Evolutionary conservation across 2,888 invertebrate genomes (phyloP), one percentile per base, ranked within the genome.

Genomic region (Mesopsocus fuscifrons): DNA sequence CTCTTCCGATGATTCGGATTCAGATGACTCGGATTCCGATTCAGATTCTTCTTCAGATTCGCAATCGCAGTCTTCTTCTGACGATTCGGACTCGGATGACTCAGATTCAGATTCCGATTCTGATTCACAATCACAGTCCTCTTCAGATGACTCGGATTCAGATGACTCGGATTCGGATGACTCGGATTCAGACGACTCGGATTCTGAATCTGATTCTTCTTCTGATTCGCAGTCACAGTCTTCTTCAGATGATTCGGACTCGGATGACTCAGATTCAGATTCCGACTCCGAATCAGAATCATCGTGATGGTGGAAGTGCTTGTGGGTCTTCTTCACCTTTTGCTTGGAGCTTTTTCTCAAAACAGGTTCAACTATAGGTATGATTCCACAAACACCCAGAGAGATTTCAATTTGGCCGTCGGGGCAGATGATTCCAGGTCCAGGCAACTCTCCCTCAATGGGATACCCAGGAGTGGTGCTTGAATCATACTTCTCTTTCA

Each of bases 1-100:
- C 34, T 6, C 8, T 34, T 34, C 34, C 8, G 34, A 34, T 9
- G 34, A 34, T 13, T 13, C 13, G 15, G 34, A 34, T 34, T 13
- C 13, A 17, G 34, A 34, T 34, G 34, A 34, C 18, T 34, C 34
- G 8, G 34, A 34, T 34, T 34, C 34, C 34, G 34, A 30, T 30
- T 9, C 9, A 30, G 30, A 34, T 13, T 34, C 34, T 34, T 34
- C 34, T 34, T 8, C 8, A 9, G 34, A 34, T 16, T 13, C 13
- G 9, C 16, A 34, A 16, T 34, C 34, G 13, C 16, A 34, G 8
- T 13, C 13, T 34, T 34, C 34, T 13, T 34, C 34, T 6, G 34
- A 34, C 16, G 34, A 34, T 34, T 34, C 34, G 8, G 6, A 5
- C 21, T 5, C 6, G 20, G 38, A 38, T 17, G 38, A 38, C 11